Conservation (phyloP, 2,797 vertebrate species). For the Acomys russatus region DNA sequence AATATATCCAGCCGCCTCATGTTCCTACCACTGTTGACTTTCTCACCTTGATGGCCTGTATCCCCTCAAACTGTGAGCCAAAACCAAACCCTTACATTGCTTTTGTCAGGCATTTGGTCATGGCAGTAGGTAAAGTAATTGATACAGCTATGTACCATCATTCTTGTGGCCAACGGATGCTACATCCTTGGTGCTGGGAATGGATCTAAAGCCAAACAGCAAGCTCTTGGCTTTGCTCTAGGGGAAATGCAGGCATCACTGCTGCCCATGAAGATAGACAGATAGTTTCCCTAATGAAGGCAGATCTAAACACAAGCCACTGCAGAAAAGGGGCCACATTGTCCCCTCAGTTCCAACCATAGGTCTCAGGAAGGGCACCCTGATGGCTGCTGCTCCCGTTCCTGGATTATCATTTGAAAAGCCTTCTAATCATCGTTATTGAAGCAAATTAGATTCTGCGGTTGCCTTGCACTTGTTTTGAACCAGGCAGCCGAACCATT, state of each 20-base stretch:
- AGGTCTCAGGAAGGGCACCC: background rate
- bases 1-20: background rate
- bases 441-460: constrained; percentile 76
- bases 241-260: background rate
- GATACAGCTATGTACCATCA: background rate
- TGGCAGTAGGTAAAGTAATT: background rate
- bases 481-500: constrained; percentile 75
- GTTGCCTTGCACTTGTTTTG: constrained; percentile 80
- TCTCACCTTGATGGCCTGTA: background rate
- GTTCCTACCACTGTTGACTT: background rate
- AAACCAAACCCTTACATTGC: background rate
- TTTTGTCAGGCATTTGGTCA: background rate
- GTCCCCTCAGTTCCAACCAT: background rate
- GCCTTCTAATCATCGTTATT: constrained; percentile 73
- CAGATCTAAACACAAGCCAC: background rate
- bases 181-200: background rate
- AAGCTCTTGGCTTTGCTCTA: background rate
- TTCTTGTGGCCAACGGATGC: fast-evolving
- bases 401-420: constrained; percentile 61
- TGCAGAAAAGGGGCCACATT: fast-evolving
- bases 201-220: background rate
- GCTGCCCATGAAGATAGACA: background rate
- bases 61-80: background rate
- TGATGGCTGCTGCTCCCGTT: background rate
- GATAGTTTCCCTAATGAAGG: background rate